Base-by-base conservation (phyloP, 2,888 invertebrate genomes). In the Luffia ferchaultella region DNA sequence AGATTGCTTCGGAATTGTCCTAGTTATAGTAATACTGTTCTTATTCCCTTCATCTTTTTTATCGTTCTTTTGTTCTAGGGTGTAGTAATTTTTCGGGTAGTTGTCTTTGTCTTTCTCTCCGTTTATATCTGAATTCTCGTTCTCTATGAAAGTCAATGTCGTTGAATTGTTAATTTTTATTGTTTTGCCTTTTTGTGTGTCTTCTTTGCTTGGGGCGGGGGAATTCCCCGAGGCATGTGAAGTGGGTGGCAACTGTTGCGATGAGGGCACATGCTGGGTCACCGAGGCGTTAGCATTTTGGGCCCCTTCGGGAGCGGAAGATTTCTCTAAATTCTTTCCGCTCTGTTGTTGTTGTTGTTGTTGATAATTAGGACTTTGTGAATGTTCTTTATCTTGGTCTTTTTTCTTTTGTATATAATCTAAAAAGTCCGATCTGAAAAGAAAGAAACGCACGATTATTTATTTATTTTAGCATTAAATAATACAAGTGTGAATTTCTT, bases 341-440 rank as follows among this genome's bases (percentile, higher is more conserved):
- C 43, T 56, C 19, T 70, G 54, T 53, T 68, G 70, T 55, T 70
- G 62, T 19, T 70, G 54, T 53, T 68, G 70, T 55, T 70, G 62
- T 30, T 30, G 30, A 52, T 68, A 76, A 49, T 60, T 66, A 2
- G 73, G 58, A 54, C 64, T 72, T 48, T 68, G 75, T 1, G 70
- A 63, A 48, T 75, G 63, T 20, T 65, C 77, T 43, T 82, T 80
- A 5, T 78, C 76, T 53, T 75, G 76, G 18, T 82, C 82, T 55
- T 80, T 82, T 59, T 79, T 85, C 65, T 87, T 87, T 59, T 87
- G 86, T 52, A 86, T 70, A 62, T 73, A 87, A 64, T 88, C 87
- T 79, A 87, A 74, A 62, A 87, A 85, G 66, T 88, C 87, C 65
- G 88, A 86, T 82, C 88, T 88, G 77, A 5, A 84, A 86, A 55